Evolutionary conservation across 1,140 invertebrate species (phyloP), one percentile per base, ranked within the genome.

Genomic region (Pseudomyrmex gracilis): DNA sequence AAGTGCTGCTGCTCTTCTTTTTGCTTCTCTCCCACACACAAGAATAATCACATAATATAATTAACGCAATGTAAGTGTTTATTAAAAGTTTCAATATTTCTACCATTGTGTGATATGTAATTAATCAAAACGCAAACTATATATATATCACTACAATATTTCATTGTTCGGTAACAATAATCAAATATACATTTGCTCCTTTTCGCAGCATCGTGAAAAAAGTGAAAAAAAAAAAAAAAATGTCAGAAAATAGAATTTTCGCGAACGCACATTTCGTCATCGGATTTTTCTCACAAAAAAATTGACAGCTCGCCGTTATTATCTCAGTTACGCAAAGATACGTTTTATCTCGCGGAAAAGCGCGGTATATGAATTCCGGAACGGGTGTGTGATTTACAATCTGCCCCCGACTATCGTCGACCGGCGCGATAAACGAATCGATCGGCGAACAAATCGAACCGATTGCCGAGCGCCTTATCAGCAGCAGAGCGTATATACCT

Each of bases 301-400:
- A 60, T 60, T 80, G 66, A 20, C 64, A 71, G 51, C 7, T n/a
- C 34, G 53, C 53, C 76, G 53, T 70, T 80, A 71, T 71, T 80
- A 71, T 80, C 66, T 80, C 64, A 20, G 66, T 58, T 34, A 17
- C 22, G 10, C 63, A 49, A 80, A 49, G 66, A 70, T 60, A 80
- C 66, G 66, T 71, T 80, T 80, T 80, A 80, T 80, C 76, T 71
- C 10, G 34, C 34, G 66, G 15, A 47, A 60, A 49, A 68, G 66
- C 76, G 66, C 63, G 51, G 17, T 34, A 34, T 10, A 20, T 49
- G 66, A 80, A 60, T 80, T 80, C 66, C 76, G 76, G 76, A 12
- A 4, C 17, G 15, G n/a, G n/a, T 15, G n/a, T 15, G n/a, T 80
- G 76, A 80, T 80, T 80, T 80, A 80, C 64, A 70, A 70, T 80